phyloP scores from a whole-genome alignment of 2,797 vertebrate species.

The Phalanger gymnotis region DNA sequence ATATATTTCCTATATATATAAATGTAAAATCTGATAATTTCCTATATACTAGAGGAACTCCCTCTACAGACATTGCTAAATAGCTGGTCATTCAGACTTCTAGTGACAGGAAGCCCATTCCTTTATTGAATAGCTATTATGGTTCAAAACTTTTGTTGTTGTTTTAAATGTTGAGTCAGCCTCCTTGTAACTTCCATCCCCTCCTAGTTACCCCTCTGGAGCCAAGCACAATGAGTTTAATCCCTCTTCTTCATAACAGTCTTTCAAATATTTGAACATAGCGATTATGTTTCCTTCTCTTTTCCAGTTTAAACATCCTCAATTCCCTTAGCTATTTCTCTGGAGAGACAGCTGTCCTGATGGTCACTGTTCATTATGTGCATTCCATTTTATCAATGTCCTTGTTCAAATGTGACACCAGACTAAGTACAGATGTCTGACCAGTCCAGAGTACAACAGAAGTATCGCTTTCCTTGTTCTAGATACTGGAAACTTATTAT shows the following conservation, averaged over 20 bases:
- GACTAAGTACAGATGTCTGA: neutral
- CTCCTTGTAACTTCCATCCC: neutral
- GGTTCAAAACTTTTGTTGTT: neutral
- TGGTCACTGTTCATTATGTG: neutral
- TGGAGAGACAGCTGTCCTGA: neutral
- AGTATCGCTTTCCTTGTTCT: neutral
- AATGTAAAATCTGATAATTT: no score
- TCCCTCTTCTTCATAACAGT: neutral
- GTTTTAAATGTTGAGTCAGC: neutral
- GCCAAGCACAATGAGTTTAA: neutral
- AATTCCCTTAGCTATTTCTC: neutral
- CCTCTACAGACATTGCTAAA: neutral
- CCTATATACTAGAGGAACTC: neutral
- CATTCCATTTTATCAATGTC: neutral
- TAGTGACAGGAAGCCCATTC: neutral
- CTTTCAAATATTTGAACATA: neutral
- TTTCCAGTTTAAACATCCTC: neutral
- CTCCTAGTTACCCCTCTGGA: neutral
- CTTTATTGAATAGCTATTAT: neutral
- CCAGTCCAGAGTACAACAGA: neutral
- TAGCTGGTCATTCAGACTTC: neutral
- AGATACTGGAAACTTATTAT: neutral
- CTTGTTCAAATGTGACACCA: neutral
- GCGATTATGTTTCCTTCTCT: neutral
- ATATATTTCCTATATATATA: no score